Percentiles rank a stretch among this genome's conserved stretches.
These are phyloP conservation scores for Cephus nigrinus DNA, from an alignment of 2,888 invertebrate genomes.

Conservation along the genomic window DNA sequence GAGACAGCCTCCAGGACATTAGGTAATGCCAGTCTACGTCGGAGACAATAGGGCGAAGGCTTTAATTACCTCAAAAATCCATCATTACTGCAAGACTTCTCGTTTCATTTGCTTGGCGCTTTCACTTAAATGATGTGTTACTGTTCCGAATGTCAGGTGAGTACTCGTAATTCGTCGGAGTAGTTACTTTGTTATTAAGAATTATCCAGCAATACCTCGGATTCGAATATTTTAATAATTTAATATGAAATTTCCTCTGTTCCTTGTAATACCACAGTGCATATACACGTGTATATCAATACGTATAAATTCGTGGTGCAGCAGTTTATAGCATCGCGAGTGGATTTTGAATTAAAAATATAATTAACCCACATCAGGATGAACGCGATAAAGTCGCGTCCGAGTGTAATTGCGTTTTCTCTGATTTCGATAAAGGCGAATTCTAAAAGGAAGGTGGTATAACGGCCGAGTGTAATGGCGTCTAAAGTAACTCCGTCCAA, in stretches of 20 bases:
- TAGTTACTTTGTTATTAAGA: background rate
- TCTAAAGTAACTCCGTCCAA: background rate
- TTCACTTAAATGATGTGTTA: conserved; percentile 27
- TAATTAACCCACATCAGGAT: background rate
- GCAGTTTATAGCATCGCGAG: background rate
- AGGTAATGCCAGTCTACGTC: conserved; percentile 30
- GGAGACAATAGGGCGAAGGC: conserved; percentile 33
- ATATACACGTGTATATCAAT: too few relatives aligned
- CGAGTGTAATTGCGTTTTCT: background rate
- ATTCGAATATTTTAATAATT: background rate
- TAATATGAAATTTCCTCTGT: background rate
- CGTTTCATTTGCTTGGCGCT: conserved; percentile 20
- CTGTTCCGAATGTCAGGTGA: conserved; percentile 16
- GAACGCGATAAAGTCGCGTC: background rate
- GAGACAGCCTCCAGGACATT: background rate
- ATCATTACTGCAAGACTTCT: conserved; percentile 31
- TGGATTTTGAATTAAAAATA: background rate
- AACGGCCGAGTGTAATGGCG: background rate
- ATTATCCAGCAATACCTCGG: background rate
- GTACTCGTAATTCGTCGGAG: background rate
- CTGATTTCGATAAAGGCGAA: background rate
- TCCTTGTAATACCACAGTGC: background rate
- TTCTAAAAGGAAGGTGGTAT: background rate
- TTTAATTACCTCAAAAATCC: conserved; percentile 44
- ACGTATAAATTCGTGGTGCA: background rate